Conservation (phyloP, 2,888 invertebrate genomes). For the Acanthoscelides obtectus region DNA sequence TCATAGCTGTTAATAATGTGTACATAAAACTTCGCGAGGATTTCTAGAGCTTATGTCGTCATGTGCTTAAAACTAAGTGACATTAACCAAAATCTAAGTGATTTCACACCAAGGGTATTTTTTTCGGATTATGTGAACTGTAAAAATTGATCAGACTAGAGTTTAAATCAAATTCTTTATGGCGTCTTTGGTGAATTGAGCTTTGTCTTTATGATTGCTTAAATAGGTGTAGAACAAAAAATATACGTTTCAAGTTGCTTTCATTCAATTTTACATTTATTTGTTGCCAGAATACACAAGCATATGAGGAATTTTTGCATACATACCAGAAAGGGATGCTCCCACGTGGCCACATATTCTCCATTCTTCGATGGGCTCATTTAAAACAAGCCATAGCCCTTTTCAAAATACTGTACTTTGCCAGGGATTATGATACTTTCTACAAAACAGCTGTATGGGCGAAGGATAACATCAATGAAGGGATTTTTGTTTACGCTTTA, state of each 20-base stretch:
- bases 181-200: too few relatives aligned
- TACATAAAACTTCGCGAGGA: too few relatives aligned
- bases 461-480: constrained; percentile 64
- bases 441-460: constrained; percentile 64
- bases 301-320: constrained; percentile 54
- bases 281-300: constrained; percentile 51
- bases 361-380: constrained; percentile 57
- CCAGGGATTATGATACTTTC: constrained; percentile 68
- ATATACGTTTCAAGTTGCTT: neutral
- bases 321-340: constrained; percentile 53
- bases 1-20: too few relatives aligned
- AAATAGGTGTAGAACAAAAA: too few relatives aligned
- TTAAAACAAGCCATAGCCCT: constrained; percentile 59
- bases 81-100: too few relatives aligned
- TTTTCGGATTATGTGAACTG: too few relatives aligned
- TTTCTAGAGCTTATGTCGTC: too few relatives aligned
- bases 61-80: too few relatives aligned
- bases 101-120: too few relatives aligned
- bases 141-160: too few relatives aligned
- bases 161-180: too few relatives aligned
- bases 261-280: neutral
- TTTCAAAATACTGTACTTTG: constrained; percentile 63
- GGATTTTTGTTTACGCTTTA: constrained; percentile 62
- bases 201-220: too few relatives aligned
- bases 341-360: constrained; percentile 58